Percentiles rank a stretch among this genome's conserved stretches.
phyloP scores from a whole-genome alignment of 2,113 vertebrate genomes.

The Panurus biarmicus region DNA sequence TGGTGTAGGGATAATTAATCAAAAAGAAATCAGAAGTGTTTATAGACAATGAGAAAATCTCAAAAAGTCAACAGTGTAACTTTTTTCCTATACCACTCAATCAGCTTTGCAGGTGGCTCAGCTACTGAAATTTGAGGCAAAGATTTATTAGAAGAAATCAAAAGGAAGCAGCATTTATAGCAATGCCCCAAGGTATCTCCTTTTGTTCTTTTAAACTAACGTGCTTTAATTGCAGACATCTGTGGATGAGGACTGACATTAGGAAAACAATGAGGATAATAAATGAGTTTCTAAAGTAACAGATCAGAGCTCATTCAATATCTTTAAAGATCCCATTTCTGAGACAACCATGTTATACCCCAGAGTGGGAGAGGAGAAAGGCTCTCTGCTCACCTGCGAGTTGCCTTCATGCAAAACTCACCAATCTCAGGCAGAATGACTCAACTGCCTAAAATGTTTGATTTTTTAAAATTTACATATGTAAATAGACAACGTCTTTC shows the following conservation, averaged over 20 bases:
- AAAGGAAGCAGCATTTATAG: neutral
- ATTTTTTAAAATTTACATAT: neutral
- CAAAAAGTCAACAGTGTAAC: neutral
- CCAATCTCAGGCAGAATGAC: constrained; percentile 35
- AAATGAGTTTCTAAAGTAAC: constrained; percentile 46
- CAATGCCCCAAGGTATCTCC: neutral
- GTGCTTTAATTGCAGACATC: constrained; percentile 22
- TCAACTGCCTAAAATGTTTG: neutral
- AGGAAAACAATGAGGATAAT: constrained; percentile 50
- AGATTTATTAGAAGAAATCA: neutral
- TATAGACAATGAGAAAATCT: neutral
- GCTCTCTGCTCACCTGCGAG: constrained; percentile 49
- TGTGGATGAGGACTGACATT: constrained; percentile 31
- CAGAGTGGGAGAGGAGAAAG: neutral
- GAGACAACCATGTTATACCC: constrained; percentile 29
- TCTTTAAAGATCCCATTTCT: constrained; percentile 48
- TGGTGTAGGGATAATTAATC: neutral
- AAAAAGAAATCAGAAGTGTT: neutral
- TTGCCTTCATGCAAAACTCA: constrained; percentile 70
- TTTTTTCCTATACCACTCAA: neutral
- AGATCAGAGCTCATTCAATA: constrained; percentile 38
- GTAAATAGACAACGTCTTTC: neutral
- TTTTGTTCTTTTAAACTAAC: constrained; percentile 30
- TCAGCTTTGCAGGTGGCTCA: neutral
- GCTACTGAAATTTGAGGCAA: neutral